These are phyloP conservation scores for Rhingia rostrata DNA, from an alignment of 2,888 invertebrate genomes.

Conservation along the genomic window DNA sequence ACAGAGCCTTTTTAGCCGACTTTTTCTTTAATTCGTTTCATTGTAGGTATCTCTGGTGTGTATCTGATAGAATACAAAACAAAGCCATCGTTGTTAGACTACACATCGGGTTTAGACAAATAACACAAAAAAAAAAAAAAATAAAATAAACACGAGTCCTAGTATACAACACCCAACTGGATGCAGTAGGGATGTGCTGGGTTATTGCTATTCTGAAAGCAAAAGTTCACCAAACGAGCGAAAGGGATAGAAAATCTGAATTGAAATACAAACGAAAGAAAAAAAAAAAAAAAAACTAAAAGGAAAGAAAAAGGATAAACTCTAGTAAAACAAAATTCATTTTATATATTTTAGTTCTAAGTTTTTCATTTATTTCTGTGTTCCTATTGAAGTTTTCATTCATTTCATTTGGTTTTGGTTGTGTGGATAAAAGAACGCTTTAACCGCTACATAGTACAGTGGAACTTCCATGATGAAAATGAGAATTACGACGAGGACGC, in stretches of 20 bases:
- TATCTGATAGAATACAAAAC: neutral
- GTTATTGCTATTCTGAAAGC: neutral
- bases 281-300: neutral
- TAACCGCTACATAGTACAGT: neutral
- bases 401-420: constrained; percentile 1
- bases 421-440: constrained; percentile 3
- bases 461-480: neutral
- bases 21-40: too few species aligned
- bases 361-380: neutral
- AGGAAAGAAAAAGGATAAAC: neutral
- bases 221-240: neutral
- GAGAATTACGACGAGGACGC: neutral
- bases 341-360: constrained; percentile 8
- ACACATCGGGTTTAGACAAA: neutral
- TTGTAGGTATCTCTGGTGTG: too few species aligned
- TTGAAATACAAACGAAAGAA: too few species aligned
- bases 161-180: neutral
- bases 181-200: neutral
- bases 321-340: neutral
- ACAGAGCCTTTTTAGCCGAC: too few species aligned
- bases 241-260: neutral
- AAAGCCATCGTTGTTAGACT: constrained; percentile 5
- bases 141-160: neutral
- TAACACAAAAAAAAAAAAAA: too few species aligned
- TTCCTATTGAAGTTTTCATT: constrained; percentile 23